A percentile compares a stretch with the other conserved stretches of the same genome.
Evolutionary conservation across 2,888 invertebrate genomes (phyloP).

Genomic region (Pseudoips prasinana): DNA sequence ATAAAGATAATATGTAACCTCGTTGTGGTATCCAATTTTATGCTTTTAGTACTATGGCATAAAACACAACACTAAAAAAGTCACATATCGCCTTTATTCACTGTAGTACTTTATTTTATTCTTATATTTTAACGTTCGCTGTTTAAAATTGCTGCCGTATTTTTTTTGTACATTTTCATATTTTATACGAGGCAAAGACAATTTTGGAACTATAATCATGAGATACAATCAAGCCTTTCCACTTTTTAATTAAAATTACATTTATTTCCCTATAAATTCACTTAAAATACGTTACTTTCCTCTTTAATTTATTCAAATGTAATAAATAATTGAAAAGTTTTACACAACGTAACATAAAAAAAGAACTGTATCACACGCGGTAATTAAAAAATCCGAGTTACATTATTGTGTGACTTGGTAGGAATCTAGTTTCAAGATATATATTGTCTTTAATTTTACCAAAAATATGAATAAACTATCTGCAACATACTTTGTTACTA

Average conservation of each 20-base stretch:
- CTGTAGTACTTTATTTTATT: too few species aligned
- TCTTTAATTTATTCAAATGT: conserved; percentile 29
- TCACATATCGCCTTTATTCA: too few species aligned
- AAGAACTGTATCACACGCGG: too few species aligned
- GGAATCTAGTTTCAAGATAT: conserved; percentile 8
- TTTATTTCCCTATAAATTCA: conserved; percentile 28
- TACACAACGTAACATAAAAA: conserved; percentile 6
- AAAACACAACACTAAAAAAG: too few species aligned
- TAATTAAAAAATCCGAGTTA: conserved; percentile 17
- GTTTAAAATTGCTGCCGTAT: conserved; percentile 17
- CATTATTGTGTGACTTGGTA: conserved; percentile 10
- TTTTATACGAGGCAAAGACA: conserved; percentile 23
- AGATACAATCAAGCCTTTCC: conserved; percentile 15
- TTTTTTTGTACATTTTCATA: conserved; percentile 1
- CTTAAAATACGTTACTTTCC: conserved; percentile 31
- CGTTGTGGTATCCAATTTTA: too few species aligned
- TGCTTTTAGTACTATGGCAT: too few species aligned
- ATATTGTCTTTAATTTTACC: conserved; percentile 23
- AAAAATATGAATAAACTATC: conserved; percentile 26
- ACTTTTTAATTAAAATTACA: conserved; percentile 18
- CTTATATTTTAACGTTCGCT: conserved; percentile 24
- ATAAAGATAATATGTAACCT: too few species aligned
- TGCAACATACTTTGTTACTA: conserved; percentile 26
- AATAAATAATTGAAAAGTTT: conserved; percentile 34
- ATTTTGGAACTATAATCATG: conserved; percentile 22